phyloP scores from a whole-genome alignment of 2,888 invertebrate genomes.

The Lasioglossum oenotherae region DNA sequence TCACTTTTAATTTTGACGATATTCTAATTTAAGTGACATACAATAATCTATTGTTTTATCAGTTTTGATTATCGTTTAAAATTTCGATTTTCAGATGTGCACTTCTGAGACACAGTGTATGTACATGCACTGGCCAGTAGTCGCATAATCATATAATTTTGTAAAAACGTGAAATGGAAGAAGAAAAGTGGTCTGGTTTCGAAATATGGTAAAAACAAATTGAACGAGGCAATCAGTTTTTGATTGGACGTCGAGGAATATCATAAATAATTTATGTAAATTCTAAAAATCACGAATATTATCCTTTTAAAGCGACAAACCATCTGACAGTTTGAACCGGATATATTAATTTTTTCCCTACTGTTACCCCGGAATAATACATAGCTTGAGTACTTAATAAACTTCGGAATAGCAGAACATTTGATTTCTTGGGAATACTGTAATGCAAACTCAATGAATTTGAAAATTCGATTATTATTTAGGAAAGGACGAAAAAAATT shows the following conservation, averaged over 20 bases:
- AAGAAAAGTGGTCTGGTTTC: slow-evolving; percentile 22
- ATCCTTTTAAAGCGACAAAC: not conserved
- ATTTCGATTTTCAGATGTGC: not conserved
- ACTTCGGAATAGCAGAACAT: not conserved
- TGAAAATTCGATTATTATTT: not conserved
- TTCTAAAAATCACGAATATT: slow-evolving; percentile 22
- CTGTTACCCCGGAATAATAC: no score
- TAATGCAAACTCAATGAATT: not conserved
- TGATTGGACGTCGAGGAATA: slow-evolving; percentile 24
- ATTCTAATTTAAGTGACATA: no score
- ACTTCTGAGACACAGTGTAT: not conserved
- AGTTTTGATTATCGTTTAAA: no score
- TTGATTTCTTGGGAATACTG: not conserved
- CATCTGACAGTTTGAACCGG: not conserved
- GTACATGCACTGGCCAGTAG: not conserved
- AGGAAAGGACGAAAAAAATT: not conserved
- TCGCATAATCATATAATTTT: slow-evolving; percentile 18
- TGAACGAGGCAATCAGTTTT: slow-evolving; percentile 29
- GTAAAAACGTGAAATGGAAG: slow-evolving; percentile 17
- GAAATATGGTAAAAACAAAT: slow-evolving; percentile 27
- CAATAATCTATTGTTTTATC: no score
- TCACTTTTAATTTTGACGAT: no score
- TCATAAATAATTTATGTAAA: slow-evolving; percentile 52
- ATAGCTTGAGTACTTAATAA: not conserved
- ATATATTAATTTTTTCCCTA: not conserved